Base-by-base conservation (phyloP, 2,797 vertebrate genomes). In the Dallia pectoralis region DNA sequence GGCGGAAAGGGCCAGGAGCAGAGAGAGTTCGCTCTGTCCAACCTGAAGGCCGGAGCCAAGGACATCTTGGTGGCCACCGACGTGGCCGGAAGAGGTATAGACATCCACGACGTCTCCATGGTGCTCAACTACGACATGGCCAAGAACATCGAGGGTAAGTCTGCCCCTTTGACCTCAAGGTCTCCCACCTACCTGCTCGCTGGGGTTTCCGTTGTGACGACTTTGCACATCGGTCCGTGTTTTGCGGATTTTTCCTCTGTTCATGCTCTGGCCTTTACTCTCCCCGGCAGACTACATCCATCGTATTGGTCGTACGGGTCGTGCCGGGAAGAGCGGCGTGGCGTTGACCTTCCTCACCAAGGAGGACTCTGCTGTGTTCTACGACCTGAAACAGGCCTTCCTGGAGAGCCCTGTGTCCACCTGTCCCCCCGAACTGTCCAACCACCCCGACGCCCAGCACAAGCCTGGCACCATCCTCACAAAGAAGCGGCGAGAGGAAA, bases 81-180 rank as follows among this genome's bases (percentile, higher is more conserved):
- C 1, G 97, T 99, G 80, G 97, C 97, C 1, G 97, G 97, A 25
- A 94, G 97, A 74, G 97, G 97, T 88, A 99, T 99, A 9, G 97
- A 99, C 83, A 99, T 99, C 91, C 97, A 99, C 0, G 97, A 99
- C 27, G 97, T 99, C 44, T 99, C 97, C 22, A 98, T 97, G 97
- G 97, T 99, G 3, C 77, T 99, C 76, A 99, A 99, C 92, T 99
- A 99, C 1, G 97, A 99, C 90, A 99, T 99, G 97, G 97, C 97
- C 59, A 99, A 99, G 90, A 99, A 99, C 87, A 99, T 99, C 8
- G 97, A 99, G 92, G 97, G 97, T 98, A 81, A 89, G 90, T 33
- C 30, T 14, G 33, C n/a, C 36, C 3, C 11, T 22, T 22, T 44
- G 33, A 67, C 19, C 65, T 44, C 4, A 22, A 22, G 53, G 53